phyloP scores from a whole-genome alignment of 2,113 vertebrate genomes.

The Brachirus orientalis region DNA sequence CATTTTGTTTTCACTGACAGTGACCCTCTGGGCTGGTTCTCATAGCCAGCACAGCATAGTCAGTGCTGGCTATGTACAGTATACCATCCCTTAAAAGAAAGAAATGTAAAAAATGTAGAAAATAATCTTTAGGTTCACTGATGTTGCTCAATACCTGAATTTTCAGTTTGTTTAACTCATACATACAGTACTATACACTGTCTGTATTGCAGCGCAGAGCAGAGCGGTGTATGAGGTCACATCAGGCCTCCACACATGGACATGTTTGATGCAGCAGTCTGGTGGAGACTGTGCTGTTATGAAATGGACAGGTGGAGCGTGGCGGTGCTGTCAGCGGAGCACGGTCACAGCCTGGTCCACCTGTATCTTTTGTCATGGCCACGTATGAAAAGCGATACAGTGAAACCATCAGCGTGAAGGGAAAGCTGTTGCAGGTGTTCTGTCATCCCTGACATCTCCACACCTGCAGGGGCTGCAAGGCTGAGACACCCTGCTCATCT shows the following conservation, averaged over 20 bases:
- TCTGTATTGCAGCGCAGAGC: no score
- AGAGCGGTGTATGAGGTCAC: background rate
- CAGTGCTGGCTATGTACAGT: no score
- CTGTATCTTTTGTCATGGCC: slow-evolving; percentile 27
- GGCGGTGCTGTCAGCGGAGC: slow-evolving; percentile 26
- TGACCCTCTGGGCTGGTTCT: no score
- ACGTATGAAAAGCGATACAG: slow-evolving; percentile 54
- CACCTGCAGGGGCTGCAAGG: slow-evolving; percentile 56
- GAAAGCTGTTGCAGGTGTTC: slow-evolving; percentile 43
- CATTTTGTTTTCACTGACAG: no score
- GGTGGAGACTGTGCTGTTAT: background rate
- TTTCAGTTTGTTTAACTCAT: no score
- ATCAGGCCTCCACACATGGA: background rate
- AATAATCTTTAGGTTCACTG: no score
- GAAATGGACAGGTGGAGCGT: slow-evolving; percentile 38
- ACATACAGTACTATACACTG: no score
- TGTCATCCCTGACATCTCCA: slow-evolving; percentile 51
- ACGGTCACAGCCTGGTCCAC: background rate
- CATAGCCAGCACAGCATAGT: no score
- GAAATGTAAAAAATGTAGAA: no score
- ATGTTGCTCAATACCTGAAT: no score
- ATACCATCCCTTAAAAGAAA: no score
- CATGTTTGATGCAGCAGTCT: no score
- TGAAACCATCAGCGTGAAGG: slow-evolving; percentile 35
- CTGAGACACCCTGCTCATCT: slow-evolving; percentile 35